Evolutionary conservation across 2,113 vertebrate species (phyloP), one percentile per base, ranked within the genome.

Genomic region (Sceloporus undulatus): DNA sequence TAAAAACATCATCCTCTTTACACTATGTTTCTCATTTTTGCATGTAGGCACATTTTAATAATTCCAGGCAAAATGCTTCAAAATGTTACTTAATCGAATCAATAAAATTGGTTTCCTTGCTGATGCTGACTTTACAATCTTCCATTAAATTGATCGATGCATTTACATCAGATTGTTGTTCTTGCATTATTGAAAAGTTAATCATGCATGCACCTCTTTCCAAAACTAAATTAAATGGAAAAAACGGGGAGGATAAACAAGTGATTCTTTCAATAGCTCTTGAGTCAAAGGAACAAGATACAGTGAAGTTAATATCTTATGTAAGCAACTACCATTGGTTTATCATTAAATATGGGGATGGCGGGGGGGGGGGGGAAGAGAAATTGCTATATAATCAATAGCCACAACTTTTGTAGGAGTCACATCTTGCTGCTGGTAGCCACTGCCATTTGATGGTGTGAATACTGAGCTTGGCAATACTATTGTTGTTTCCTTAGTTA

Each of bases 161-260:
- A 34, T 92, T 95, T 91, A 74, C 54, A 90, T 90, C 82, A 90
- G 66, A 76, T n/a, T 81, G 48, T 89, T 95, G 77, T 93, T 92
- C 68, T 91, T 91, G 81, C 21, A 92, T 91, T 90, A 91, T 71
- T 88, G 82, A 40, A 29, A 92, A 94, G 89, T 87, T 90, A 92
- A 89, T 93, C 0, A 0, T 77, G n/a, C 84, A 34, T 90, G 81
- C 82, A 9, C 74, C 29, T 92, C 77, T 84, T 89, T 70, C 85
- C 65, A 89, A 93, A 93, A 89, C 38, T 82, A 5, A 27, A 84
- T 91, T 82, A 90, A 86, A 34, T 74, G 2, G 54, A 14, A 85
- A 88, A 92, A 87, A 42, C 84, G 81, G n/a, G n/a, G 54, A 10
- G 40, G 5, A 54, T 77, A 90, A 89, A 88, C 76, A 91, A 87